Base-by-base conservation (phyloP, 2,888 invertebrate species). In the Rhabditoides inermis region DNA sequence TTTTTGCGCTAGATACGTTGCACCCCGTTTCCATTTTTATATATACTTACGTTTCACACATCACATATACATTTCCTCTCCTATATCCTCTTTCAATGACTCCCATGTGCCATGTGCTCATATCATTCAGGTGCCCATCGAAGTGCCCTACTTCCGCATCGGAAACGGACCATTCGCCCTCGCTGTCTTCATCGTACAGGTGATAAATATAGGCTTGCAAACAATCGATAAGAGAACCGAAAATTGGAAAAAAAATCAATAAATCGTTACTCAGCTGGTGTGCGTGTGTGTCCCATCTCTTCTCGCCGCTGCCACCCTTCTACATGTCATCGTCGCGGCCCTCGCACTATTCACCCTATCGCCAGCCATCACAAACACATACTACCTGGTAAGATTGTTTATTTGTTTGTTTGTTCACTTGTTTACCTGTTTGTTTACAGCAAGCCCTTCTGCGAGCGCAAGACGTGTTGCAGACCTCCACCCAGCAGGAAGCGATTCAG, bases 121-220 rank as follows among this genome's bases (percentile, higher is more conserved):
- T 2, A 26, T n/a, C n/a, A n/a, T n/a, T n/a, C n/a, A 53, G 52
- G 37, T 52, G 12, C 68, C 70, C 5, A 55, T 73, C 44, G 74
- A 73, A 23, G 63, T 69, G 5, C 72, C 70, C 35, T 74, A 71
- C 64, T 73, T 69, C 61, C 57, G 75, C 10, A 57, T 74, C 20
- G 69, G 69, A 37, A 75, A 76, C 50, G 75, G 75, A 22, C 72
- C 72, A 23, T 56, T 75, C 10, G 72, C 71, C 23, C 48, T 68
- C 3, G 65, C 63, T 20, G 69, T 70, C 6, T 73, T 73, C 45
- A 45, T 75, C 37, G 69, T 76, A 3, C 75, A 74, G 56, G 65
- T 72, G 18, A 25, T 12, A 40, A 15, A 22, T 18, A 26, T 32
- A 7, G 15, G 7, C 7, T 20, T 40, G 40, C 7, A 40, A 20